Conservation (phyloP, 2,113 vertebrate genomes). For the Oncorhynchus keta region DNA sequence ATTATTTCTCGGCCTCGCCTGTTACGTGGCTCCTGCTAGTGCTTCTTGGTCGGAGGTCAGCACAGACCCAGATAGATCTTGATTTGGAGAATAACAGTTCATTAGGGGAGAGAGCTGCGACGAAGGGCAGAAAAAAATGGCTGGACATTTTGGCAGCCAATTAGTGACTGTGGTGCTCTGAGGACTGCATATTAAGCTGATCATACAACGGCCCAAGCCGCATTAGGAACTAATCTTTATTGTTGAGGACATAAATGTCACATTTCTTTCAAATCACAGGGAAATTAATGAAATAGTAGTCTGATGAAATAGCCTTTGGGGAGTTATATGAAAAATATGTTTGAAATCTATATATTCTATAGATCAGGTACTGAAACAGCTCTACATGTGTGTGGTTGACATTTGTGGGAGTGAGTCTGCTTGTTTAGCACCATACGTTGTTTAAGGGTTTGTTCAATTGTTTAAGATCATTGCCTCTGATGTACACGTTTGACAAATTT, state of each 20-base stretch:
- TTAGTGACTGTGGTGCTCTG: not conserved
- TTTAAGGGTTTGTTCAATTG: too few relatives aligned
- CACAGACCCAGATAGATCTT: constrained; percentile 1
- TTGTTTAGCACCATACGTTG: too few relatives aligned
- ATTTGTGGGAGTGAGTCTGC: too few relatives aligned
- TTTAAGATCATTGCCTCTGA: too few relatives aligned
- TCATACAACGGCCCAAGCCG: not conserved
- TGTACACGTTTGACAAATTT: too few relatives aligned
- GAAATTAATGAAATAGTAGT: not conserved
- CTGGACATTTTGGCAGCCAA: not conserved
- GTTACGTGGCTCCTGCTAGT: not conserved
- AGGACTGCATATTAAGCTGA: not conserved
- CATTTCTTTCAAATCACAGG: not conserved
- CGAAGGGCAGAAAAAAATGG: not conserved
- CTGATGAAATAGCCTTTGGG: too few relatives aligned
- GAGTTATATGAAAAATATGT: too few relatives aligned
- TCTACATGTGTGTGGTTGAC: too few relatives aligned
- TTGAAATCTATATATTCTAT: too few relatives aligned
- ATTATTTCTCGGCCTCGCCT: not conserved
- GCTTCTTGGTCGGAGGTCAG: not conserved
- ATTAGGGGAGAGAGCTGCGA: not conserved
- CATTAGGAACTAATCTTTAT: not conserved
- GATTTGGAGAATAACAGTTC: not conserved
- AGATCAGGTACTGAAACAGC: too few relatives aligned
- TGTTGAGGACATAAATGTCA: not conserved